Evolutionary conservation across 2,797 vertebrate species (phyloP).

Genomic region (Alosa sapidissima): DNA sequence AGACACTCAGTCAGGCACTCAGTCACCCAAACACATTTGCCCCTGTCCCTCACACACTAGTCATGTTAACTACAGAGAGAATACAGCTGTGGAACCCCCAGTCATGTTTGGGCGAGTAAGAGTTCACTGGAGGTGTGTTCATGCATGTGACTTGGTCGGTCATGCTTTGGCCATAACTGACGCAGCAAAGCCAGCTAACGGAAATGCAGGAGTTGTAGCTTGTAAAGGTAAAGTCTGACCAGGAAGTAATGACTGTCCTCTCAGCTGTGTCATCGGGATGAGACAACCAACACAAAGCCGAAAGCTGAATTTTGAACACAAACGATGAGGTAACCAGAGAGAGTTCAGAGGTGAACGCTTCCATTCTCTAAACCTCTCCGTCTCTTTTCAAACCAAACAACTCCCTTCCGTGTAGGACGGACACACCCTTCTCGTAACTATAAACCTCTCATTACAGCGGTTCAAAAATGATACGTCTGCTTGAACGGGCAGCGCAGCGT

Average conservation of each 20-base stretch:
- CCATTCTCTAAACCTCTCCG: not conserved
- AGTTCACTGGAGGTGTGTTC: not conserved
- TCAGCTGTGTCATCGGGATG: conserved; percentile 4
- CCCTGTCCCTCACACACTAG: not conserved
- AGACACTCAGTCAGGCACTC: not conserved
- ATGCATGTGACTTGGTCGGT: not conserved
- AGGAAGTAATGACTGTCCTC: not conserved
- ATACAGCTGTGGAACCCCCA: not conserved
- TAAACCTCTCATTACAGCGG: conserved; percentile 74
- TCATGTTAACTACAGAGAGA: not conserved
- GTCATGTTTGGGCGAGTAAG: not conserved
- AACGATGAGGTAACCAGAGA: conserved; percentile 41
- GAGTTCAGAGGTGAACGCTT: conserved; percentile 27
- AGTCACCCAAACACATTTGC: not conserved
- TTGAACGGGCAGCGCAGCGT: conserved; percentile 49
- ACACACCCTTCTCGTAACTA: conserved; percentile 73
- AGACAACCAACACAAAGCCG: not conserved
- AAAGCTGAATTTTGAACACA: conserved; percentile 32
- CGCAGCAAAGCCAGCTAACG: not conserved
- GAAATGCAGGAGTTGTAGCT: not conserved
- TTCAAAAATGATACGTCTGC: conserved; percentile 73
- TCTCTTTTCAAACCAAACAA: conserved; percentile 31
- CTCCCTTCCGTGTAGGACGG: conserved; percentile 65
- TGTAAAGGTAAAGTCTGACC: conserved; percentile 39
- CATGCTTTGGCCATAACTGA: not conserved